These are phyloP conservation scores for Panagrolaimus sp. DNA, from an alignment of 1,140 invertebrate species.

Conservation along the genomic window DNA sequence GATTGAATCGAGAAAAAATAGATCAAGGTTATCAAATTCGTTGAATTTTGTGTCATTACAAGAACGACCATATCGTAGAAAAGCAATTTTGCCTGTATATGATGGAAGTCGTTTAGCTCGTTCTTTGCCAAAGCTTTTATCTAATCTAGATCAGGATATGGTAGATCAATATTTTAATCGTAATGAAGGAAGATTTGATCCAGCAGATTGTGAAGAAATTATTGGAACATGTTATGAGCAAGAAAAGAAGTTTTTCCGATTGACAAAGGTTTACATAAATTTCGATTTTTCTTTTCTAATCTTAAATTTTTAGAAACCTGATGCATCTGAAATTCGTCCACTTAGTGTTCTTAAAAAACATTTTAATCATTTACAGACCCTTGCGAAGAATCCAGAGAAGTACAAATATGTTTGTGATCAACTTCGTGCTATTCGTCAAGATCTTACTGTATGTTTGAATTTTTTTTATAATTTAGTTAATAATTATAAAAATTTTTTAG, in stretches of 20 bases:
- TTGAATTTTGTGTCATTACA: background rate
- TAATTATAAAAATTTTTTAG: slow-evolving; percentile 60
- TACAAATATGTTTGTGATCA: slow-evolving; percentile 95
- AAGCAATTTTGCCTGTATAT: background rate
- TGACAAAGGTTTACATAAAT: slow-evolving; percentile 69
- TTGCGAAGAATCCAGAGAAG: slow-evolving; percentile 80
- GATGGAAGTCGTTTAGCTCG: slow-evolving; percentile 9
- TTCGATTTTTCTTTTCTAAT: slow-evolving; percentile 64
- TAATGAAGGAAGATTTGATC: background rate
- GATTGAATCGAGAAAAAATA: background rate
- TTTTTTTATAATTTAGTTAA: background rate
- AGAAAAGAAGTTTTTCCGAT: slow-evolving; percentile 85
- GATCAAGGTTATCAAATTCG: background rate
- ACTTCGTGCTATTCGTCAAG: slow-evolving; percentile 92
- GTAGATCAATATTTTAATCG: slow-evolving; percentile 6
- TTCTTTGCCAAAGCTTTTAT: background rate
- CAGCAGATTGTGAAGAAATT: slow-evolving; percentile 58
- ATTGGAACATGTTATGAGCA: slow-evolving; percentile 83
- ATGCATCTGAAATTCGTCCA: slow-evolving; percentile 8
- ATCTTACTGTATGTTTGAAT: slow-evolving; percentile 77
- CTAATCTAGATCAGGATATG: background rate
- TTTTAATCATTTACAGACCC: slow-evolving; percentile 62
- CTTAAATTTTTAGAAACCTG: background rate
- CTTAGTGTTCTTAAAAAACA: background rate
- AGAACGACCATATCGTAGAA: slow-evolving; percentile 7